Evolutionary conservation across 2,888 invertebrate genomes (phyloP), one percentile per base, ranked within the genome.

Genomic region (Steromphala cineraria): DNA sequence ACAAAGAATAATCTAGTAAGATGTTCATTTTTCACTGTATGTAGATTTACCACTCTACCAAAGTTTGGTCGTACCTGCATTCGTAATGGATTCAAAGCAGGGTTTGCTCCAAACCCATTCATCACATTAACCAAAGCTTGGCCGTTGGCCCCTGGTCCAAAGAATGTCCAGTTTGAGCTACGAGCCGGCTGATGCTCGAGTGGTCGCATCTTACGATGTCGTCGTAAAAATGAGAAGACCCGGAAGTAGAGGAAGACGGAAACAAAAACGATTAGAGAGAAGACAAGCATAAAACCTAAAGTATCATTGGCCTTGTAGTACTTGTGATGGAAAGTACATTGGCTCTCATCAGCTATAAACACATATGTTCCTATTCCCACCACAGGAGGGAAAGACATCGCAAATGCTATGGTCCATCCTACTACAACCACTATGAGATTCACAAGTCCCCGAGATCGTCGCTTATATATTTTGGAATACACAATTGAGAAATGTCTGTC

Each of bases 161-260:
- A 87, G 83, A 92, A 92, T 1, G 91, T 89, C 92, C 92, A 92
- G 82, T 90, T 90, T 79, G 85, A 82, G 81, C 92, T 92, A 7
- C 88, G 84, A 0, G 92, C 90, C 7, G 92, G 91, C 40, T 88
- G 87, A 78, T 90, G 87, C 24, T 85, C 80, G 5, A 90, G 81
- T 1, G 92, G 92, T 36, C 89, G 84, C 91, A 92, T 91, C 56
- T 87, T 88, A 10, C 92, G 87, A 80, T 90, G 91, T 4, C 87
- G 81, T 8, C 92, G 83, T 75, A 91, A 83, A 71, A 91, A 91
- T 15, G 86, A 40, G 81, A 92, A 90, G 79, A 92, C 88, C 28
- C 91, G 85, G 78, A 85, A 79, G 82, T 92, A 91, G 21, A 92
- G 80, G 67, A 89, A 87, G 46, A 89, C 71, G 19, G 89, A 88